Conservation (phyloP, 1,140 invertebrate genomes). For the Drosophila murphyi region DNA sequence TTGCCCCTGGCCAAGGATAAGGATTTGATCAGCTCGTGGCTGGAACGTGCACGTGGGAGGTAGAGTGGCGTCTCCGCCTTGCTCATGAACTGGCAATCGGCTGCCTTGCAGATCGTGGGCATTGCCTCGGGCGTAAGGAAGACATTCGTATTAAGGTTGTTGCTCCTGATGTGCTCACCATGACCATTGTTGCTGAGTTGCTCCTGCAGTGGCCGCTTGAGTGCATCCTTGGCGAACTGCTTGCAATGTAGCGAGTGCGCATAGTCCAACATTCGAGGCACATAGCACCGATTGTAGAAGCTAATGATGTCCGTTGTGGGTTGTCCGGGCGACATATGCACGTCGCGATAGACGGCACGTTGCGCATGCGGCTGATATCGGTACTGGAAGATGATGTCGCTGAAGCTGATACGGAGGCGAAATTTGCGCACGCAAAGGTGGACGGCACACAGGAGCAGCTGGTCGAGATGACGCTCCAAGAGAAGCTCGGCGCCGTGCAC, state of each 20-base stretch:
- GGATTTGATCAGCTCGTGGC: constrained; percentile 22
- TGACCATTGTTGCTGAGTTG: constrained; percentile 2
- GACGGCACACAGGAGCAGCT: constrained; percentile 97
- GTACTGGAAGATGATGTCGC: constrained; percentile 96
- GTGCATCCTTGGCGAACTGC: background rate
- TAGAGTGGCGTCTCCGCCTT: constrained; percentile 13
- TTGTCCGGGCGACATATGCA: constrained; percentile 86
- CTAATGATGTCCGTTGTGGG: constrained; percentile 44
- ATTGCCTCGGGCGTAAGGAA: constrained; percentile 7
- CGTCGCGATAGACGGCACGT: constrained; percentile 95
- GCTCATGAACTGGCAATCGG: constrained; percentile 13
- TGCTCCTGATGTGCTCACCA: constrained; percentile 1
- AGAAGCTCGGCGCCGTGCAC: constrained; percentile 87
- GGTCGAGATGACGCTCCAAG: constrained; percentile 96
- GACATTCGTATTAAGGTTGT: constrained; percentile 14
- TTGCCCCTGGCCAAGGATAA: background rate
- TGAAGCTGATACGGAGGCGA: constrained; percentile 87
- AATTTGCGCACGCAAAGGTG: constrained; percentile 96
- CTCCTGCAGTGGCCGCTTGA: background rate
- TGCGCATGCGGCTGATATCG: constrained; percentile 94
- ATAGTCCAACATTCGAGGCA: constrained; percentile 43
- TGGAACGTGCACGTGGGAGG: constrained; percentile 44
- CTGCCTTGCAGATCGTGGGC: constrained; percentile 23
- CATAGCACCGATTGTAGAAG: constrained; percentile 62
- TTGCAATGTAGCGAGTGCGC: constrained; percentile 22